These are phyloP conservation scores for Tineola bisselliella DNA, from an alignment of 2,888 invertebrate genomes.

Conservation along the genomic window DNA sequence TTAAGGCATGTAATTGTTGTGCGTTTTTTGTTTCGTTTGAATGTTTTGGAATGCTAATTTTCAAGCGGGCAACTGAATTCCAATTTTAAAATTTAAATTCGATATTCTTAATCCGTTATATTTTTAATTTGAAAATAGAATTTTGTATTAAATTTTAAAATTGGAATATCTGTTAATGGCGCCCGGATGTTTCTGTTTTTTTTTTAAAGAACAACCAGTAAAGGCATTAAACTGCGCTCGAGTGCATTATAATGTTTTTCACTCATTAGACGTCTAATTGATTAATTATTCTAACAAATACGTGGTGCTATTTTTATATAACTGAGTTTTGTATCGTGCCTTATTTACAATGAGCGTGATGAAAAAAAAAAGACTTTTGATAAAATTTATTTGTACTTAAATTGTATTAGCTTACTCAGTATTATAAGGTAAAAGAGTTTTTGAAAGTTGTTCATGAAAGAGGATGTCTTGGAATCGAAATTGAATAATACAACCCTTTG, in stretches of 20 bases:
- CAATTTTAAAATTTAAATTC: background rate
- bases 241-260: background rate
- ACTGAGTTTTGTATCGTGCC: constrained; percentile 14
- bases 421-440: background rate
- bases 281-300: background rate
- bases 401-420: background rate
- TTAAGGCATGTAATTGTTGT: constrained; percentile 57
- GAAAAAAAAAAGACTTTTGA: constrained; percentile 5
- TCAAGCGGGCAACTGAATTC: background rate
- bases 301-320: background rate
- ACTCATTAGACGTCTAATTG: background rate
- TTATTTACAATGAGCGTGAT: background rate
- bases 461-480: too few relatives aligned
- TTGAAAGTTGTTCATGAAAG: background rate
- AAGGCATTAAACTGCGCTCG: too few relatives aligned
- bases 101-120: background rate
- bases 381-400: constrained; percentile 15
- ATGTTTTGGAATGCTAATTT: background rate
- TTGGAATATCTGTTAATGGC: too few relatives aligned
- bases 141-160: background rate
- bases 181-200: too few relatives aligned
- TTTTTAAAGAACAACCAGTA: too few relatives aligned
- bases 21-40: constrained; percentile 23
- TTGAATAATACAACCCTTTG: too few relatives aligned
- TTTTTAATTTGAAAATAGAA: background rate